Base-by-base conservation (phyloP, 2,888 invertebrate species). In the Acronicta alni region DNA sequence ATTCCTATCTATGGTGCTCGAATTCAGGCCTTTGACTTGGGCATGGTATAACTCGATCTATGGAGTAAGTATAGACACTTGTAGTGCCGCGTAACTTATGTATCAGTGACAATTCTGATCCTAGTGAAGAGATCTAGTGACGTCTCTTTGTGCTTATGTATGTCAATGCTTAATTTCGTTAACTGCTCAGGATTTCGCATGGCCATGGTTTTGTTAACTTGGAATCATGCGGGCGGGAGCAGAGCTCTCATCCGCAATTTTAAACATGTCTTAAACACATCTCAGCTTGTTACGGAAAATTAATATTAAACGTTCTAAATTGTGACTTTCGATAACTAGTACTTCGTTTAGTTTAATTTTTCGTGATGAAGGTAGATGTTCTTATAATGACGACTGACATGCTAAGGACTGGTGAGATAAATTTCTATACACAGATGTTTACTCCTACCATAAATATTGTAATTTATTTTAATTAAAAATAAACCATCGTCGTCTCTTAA, bases 351-450 rank as follows among this genome's bases (percentile, higher is more conserved):
- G 38, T 58, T 41, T n/a, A 26, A 35, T 57, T 53, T 51, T 12
- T 55, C 43, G 45, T 48, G 37, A 45, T 15, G 30, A 35, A 62
- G 48, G 45, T 48, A 15, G 38, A 26, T 65, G 55, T 56, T 60
- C 41, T 37, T 48, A n/a, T 45, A 14, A 48, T 61, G 63, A 60
- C 61, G 45, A 64, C 60, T 60, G 39, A 61, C 62, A 49, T 43
- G 57, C 58, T 42, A 32, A 45, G 51, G 47, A 42, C 64, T 64
- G 69, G 70, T 83, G 82, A 82, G 82, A 84, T 87, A 86, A 85
- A 87, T 89, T 86, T 90, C 86, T 89, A 87, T 84, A 86, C 86
- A 63, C 67, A 75, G 72, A 76, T 74, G 55, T 77, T 73, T 67
- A 68, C 63, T 69, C 59, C 60, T 72, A 70, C 70, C 57, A 72